Percentiles rank a stretch among this genome's conserved stretches.
phyloP scores from a whole-genome alignment of 2,113 vertebrate genomes.

The Sinocyclocheilus grahami region DNA sequence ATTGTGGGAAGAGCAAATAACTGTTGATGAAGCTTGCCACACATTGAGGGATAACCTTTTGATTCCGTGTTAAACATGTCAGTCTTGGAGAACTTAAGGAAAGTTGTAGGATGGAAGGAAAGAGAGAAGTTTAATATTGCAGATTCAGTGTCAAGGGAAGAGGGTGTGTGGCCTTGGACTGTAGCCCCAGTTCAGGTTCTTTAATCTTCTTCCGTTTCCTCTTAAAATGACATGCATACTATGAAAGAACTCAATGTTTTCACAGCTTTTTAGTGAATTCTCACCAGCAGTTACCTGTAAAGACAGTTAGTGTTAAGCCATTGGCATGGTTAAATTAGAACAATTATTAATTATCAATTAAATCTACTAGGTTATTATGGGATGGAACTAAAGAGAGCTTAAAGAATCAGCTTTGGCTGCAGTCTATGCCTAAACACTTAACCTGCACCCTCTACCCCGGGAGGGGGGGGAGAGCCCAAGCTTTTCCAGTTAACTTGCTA shows the following conservation, averaged over 20 bases:
- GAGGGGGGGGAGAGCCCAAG: conserved; percentile 41
- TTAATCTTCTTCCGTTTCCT: background rate
- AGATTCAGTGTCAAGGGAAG: conserved; percentile 36
- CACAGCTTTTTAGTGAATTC: conserved; percentile 21
- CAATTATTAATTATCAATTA: conserved; percentile 1
- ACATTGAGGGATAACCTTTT: conserved; percentile 23
- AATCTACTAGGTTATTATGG: background rate
- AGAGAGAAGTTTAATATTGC: conserved; percentile 15
- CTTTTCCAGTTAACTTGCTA: conserved; percentile 72
- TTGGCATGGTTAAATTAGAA: conserved; percentile 3
- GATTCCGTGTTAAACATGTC: conserved; percentile 31
- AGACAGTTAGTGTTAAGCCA: background rate
- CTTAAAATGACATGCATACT: background rate
- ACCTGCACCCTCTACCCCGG: conserved; percentile 26
- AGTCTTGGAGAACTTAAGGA: conserved; percentile 19
- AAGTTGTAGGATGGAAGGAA: conserved; percentile 22
- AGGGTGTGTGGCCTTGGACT: conserved; percentile 24
- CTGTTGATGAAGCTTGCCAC: conserved; percentile 23
- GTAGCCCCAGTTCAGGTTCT: conserved; percentile 21
- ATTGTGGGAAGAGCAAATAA: conserved; percentile 26
- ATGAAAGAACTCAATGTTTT: background rate
- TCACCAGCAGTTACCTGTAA: conserved; percentile 48
- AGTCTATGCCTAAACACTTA: conserved; percentile 26
- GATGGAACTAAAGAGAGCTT: conserved; percentile 3
- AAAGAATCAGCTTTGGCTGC: conserved; percentile 21